These are phyloP conservation scores for Microcebus jonahi DNA, from an alignment of 2,113 vertebrate genomes.

Conservation along the genomic window DNA sequence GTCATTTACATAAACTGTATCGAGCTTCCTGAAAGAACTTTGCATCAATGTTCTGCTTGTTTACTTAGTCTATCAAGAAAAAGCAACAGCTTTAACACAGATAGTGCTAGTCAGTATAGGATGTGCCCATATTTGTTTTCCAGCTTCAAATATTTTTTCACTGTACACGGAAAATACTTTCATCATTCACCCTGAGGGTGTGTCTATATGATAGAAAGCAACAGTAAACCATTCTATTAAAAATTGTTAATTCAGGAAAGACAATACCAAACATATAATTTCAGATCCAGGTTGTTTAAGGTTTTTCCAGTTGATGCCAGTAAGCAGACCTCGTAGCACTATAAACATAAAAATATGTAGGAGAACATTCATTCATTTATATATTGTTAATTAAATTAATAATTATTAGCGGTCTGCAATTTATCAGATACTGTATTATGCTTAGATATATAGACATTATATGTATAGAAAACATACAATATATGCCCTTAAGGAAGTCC, in stretches of 20 bases:
- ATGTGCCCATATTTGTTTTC: neutral
- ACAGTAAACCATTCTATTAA: neutral
- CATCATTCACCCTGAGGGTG: neutral
- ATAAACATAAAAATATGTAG: neutral
- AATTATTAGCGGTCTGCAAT: neutral
- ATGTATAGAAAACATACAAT: neutral
- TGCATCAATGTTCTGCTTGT: neutral
- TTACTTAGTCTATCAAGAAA: neutral
- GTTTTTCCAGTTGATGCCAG: neutral
- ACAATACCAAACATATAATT: neutral
- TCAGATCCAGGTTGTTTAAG: neutral
- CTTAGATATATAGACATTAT: neutral
- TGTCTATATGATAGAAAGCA: neutral
- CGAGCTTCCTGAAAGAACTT: neutral
- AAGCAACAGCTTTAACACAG: neutral
- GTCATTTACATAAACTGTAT: neutral
- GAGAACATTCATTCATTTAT: neutral
- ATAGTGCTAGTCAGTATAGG: neutral
- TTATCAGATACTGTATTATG: neutral
- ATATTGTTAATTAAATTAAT: neutral
- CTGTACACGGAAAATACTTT: neutral
- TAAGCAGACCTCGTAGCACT: neutral
- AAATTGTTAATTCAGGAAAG: neutral
- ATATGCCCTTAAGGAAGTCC: neutral
- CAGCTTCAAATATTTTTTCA: neutral